Evolutionary conservation across 1,140 invertebrate genomes (phyloP), one percentile per base, ranked within the genome.

Genomic region (Eulimnadia texana): DNA sequence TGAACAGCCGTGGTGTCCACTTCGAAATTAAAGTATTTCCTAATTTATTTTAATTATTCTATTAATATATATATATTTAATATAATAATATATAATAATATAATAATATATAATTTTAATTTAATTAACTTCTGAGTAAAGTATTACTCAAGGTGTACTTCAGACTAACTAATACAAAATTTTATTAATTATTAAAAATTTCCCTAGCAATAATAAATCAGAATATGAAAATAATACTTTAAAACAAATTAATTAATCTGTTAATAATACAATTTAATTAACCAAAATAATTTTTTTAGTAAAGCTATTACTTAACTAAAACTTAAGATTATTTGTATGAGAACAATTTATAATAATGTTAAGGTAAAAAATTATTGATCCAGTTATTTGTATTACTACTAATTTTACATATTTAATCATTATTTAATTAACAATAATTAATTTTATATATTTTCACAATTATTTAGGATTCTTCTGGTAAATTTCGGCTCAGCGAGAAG

Each of bases 401-500:
- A 16, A 11, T 16, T 50, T 3, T 11, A 22, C n/a, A n/a, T n/a
- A n/a, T n/a, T n/a, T n/a, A n/a, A n/a, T n/a, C n/a, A n/a, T n/a
- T 16, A 29, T 61, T 28, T 20, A 25, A 50, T n/a, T 27, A 29
- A 49, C n/a, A 57, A 50, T 20, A 13, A 27, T 56, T 52, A 54
- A 61, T 55, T 61, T 64, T 63, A 69, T n/a, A n/a, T n/a, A n/a
- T n/a, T n/a, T n/a, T n/a, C n/a, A n/a, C n/a, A n/a, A 69, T 59
- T 65, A 68, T 67, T 28, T 72, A 82, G 78, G 82, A 83, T 64
- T 83, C 83, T 16, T 77, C 81, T 19, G 72, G 77, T 66, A 71
- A 76, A 50, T 90, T 88, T 72, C 84, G 83, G 54, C 84, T 90
- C 64, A 77, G 82, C 59, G 86, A 90, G 68, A 79, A 82, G 63